phyloP scores from a whole-genome alignment of 2,113 vertebrate genomes.

The Amblyopsis rosae region DNA sequence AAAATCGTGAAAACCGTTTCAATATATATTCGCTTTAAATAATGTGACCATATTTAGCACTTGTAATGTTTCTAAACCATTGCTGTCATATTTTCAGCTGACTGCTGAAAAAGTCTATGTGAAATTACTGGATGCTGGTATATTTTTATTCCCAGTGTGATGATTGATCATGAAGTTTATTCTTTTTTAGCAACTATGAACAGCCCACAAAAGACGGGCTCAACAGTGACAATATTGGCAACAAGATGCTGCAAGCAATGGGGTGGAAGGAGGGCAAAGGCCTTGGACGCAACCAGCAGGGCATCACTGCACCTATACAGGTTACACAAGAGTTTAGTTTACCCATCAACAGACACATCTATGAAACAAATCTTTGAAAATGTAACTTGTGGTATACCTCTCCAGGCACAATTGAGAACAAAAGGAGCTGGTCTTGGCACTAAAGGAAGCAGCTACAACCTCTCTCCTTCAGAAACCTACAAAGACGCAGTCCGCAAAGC shows the following conservation, averaged over 20 bases:
- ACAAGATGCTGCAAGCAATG: slow-evolving; percentile 99
- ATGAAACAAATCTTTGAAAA: not conserved
- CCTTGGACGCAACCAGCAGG: slow-evolving; percentile 94
- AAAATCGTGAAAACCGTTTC: not conserved
- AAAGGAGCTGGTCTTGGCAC: slow-evolving; percentile 94
- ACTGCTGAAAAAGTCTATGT: too few species aligned
- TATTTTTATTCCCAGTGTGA: not conserved
- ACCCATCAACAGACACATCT: not conserved
- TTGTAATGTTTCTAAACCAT: too few species aligned
- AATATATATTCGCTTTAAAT: not conserved
- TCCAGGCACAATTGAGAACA: slow-evolving; percentile 90
- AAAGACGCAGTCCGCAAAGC: slow-evolving; percentile 98
- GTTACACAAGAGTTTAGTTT: slow-evolving; percentile 59
- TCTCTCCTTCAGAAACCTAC: slow-evolving; percentile 91
- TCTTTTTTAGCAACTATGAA: slow-evolving; percentile 87
- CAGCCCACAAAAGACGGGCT: slow-evolving; percentile 98
- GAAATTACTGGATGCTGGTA: not conserved
- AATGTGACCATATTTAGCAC: too few species aligned
- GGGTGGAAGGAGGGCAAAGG: slow-evolving; percentile 98
- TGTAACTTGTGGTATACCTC: slow-evolving; percentile 18
- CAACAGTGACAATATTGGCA: slow-evolving; percentile 97
- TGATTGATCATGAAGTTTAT: not conserved
- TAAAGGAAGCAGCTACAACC: slow-evolving; percentile 92
- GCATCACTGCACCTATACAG: slow-evolving; percentile 96
- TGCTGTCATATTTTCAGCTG: too few species aligned